Base-by-base conservation (phyloP, 2,113 vertebrate species). In the Genyomyrus donnyi region DNA sequence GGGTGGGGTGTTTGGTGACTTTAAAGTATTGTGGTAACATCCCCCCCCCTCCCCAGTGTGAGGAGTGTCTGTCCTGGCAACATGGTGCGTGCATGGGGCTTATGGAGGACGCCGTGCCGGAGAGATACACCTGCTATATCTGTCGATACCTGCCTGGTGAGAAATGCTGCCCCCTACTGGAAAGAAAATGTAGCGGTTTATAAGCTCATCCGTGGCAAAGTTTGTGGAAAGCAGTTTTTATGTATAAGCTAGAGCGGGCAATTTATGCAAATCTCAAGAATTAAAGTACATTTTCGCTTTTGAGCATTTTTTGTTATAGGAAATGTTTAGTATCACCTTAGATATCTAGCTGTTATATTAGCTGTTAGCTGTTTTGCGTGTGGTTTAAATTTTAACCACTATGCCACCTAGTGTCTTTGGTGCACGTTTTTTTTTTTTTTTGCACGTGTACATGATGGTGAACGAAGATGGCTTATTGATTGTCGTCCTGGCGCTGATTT, bases 61-160 rank as follows among this genome's bases (percentile, higher is more conserved):
- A 98, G 95, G 97, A 98, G 70, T 99, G 98, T 95, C 93, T 97
- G 50, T 98, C 97, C 94, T 99, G 98, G 98, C 98, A 99, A 95
- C 98, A 99, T 87, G 98, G 98, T 84, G 97, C 98, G 90, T 99
- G 98, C 92, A 99, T 99, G 98, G 98, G 98, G 89, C 94, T 99
- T 91, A 96, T 98, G 90, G 98, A 99, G 95, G 96, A 99, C 95
- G 98, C 97, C 90, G 96, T 99, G 89, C 98, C 98, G 6, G 97
- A 97, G 90, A 98, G 96, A 94, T 99, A 99, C 91, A 97, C 95
- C 95, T 99, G 98, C 93, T 98, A 99, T 94, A 93, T 97, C 94
- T 99, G 98, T 95, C 97, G 97, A 93, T 97, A 98, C 94, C 96
- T 97, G 74, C 96, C 98, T 97, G 98, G 98, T 99, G 95, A 94